These are phyloP conservation scores for Australoheros facetus DNA, from an alignment of 2,797 vertebrate genomes.

Conservation along the genomic window DNA sequence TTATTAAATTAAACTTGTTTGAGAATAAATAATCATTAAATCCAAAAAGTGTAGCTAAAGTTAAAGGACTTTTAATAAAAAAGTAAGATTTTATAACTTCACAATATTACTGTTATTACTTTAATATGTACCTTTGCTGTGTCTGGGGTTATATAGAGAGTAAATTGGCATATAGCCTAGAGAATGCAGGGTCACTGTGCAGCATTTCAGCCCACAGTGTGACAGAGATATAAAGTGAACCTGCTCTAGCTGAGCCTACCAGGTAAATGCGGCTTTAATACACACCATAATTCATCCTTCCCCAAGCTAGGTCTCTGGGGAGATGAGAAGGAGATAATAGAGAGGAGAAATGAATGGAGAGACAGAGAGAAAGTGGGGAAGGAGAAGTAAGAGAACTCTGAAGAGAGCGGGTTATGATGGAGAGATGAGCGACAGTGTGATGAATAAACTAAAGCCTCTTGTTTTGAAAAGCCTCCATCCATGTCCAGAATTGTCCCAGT, in stretches of 20 bases:
- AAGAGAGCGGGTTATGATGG: slow-evolving; percentile 25
- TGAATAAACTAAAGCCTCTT: slow-evolving; percentile 49
- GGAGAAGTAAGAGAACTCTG: background rate
- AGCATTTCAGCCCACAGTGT: slow-evolving; percentile 29
- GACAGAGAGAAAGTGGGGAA: background rate
- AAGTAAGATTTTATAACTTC: background rate
- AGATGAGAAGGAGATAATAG: slow-evolving; percentile 65
- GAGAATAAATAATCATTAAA: background rate
- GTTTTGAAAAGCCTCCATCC: slow-evolving; percentile 61
- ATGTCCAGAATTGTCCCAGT: slow-evolving; percentile 47
- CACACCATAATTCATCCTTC: slow-evolving; percentile 70
- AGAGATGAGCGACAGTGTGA: slow-evolving; percentile 37
- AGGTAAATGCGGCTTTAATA: slow-evolving; percentile 75
- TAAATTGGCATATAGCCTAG: slow-evolving; percentile 13
- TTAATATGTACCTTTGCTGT: slow-evolving; percentile 5
- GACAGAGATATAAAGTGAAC: slow-evolving; percentile 65
- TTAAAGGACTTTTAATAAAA: background rate
- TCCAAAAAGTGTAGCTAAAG: background rate
- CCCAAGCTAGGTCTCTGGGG: slow-evolving; percentile 47
- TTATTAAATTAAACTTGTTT: background rate
- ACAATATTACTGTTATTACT: background rate
- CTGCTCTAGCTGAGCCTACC: slow-evolving; percentile 60
- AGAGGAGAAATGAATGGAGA: slow-evolving; percentile 60
- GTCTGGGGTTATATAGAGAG: slow-evolving; percentile 23
- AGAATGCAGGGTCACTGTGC: slow-evolving; percentile 49